Evolutionary conservation across 1,140 invertebrate species (phyloP).

Genomic region (Leptinotarsa lineolata): DNA sequence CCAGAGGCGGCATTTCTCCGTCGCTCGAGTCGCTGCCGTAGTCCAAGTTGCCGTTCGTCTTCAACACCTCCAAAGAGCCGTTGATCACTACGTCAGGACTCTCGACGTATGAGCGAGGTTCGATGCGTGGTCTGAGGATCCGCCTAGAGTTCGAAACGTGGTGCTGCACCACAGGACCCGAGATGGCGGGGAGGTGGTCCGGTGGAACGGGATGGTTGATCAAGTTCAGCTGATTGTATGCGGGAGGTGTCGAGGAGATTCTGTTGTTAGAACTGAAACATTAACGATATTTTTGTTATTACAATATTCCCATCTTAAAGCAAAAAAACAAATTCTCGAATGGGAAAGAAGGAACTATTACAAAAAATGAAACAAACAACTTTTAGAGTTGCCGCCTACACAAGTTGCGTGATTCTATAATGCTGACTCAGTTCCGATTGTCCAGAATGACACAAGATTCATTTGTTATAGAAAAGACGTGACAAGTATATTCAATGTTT

Average conservation of each 20-base stretch:
- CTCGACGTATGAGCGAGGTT: constrained; percentile 77
- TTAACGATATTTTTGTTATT: too few relatives aligned
- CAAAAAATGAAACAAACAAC: too few relatives aligned
- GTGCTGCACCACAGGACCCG: constrained; percentile 12
- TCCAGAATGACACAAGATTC: too few relatives aligned
- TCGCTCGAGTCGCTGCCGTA: constrained; percentile 59
- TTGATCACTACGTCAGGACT: constrained; percentile 66
- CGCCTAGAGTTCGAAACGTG: constrained; percentile 56
- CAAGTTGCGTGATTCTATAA: too few relatives aligned
- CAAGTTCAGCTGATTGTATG: constrained; percentile 27
- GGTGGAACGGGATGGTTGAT: constrained; percentile 16
- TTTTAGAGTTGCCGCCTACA: too few relatives aligned
- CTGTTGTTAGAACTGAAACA: constrained; percentile 20
- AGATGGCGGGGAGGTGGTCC: constrained; percentile 3
- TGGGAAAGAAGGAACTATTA: too few relatives aligned
- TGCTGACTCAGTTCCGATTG: too few relatives aligned
- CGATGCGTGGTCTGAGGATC: constrained; percentile 76
- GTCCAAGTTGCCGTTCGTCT: constrained; percentile 59
- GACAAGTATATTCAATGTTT: too few relatives aligned
- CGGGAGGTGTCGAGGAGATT: constrained; percentile 26
- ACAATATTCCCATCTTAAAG: too few relatives aligned
- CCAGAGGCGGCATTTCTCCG: constrained; percentile 66
- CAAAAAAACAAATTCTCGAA: too few relatives aligned
- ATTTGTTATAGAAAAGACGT: too few relatives aligned
- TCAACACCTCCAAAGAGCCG: constrained; percentile 60